phyloP scores from a whole-genome alignment of 2,113 vertebrate genomes.

The Eurypyga helias region DNA sequence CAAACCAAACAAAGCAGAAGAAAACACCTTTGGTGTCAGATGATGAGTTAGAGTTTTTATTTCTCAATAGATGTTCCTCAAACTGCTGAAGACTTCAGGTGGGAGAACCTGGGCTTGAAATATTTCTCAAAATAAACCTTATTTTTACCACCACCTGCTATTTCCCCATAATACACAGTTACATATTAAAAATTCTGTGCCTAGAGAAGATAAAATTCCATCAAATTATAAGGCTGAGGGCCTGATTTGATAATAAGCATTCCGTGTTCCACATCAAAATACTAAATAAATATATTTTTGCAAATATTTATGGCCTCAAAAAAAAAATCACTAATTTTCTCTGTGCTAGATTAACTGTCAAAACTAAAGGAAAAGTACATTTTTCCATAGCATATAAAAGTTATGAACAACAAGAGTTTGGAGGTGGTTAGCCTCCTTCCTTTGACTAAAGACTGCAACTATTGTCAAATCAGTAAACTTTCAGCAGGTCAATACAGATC shows the following conservation, averaged over 20 bases:
- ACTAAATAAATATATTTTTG: background rate
- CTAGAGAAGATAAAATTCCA: constrained; percentile 2
- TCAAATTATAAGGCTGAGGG: background rate
- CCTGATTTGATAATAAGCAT: background rate
- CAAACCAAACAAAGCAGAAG: background rate
- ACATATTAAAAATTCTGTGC: background rate
- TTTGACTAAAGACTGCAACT: background rate
- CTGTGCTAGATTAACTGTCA: background rate
- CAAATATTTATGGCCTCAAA: background rate
- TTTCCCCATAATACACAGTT: background rate
- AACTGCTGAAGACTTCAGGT: background rate
- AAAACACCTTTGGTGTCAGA: background rate
- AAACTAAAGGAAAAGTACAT: background rate
- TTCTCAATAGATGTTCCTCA: background rate
- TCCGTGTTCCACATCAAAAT: background rate
- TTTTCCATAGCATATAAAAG: background rate
- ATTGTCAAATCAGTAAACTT: background rate
- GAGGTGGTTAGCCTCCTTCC: background rate
- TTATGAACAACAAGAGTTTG: background rate
- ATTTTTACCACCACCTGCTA: background rate
- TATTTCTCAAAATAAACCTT: background rate
- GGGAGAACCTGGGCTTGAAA: background rate
- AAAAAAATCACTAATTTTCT: background rate
- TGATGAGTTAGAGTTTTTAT: background rate
- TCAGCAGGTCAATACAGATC: accelerated